Percentiles rank a stretch among this genome's conserved stretches.
phyloP scores from a whole-genome alignment of 2,797 vertebrate species.

The Orientallactaga sibirica region DNA sequence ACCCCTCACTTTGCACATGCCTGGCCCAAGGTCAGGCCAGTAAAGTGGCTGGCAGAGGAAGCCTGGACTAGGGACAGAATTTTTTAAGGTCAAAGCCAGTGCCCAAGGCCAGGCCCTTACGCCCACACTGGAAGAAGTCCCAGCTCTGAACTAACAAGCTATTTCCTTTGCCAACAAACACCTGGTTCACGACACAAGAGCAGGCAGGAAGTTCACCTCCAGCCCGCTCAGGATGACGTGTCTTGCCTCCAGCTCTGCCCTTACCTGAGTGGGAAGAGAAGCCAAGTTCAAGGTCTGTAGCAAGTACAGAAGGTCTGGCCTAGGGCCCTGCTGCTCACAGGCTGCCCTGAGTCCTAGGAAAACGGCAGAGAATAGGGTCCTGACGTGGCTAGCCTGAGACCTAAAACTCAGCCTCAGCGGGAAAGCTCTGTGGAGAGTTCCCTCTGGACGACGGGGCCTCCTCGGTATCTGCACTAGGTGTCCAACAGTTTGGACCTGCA shows the following conservation, averaged over 20 bases:
- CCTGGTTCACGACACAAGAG: neutral
- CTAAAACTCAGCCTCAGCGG: neutral
- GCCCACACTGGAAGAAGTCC: neutral
- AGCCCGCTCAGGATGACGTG: fast-evolving
- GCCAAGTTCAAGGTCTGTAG: neutral
- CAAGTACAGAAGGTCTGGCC: neutral
- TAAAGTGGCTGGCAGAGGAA: neutral
- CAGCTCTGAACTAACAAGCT: neutral
- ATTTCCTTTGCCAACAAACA: neutral
- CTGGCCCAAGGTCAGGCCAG: neutral
- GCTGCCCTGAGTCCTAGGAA: neutral
- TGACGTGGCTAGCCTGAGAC: neutral
- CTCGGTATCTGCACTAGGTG: fast-evolving
- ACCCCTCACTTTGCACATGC: neutral
- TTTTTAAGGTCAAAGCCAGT: constrained; percentile 7
- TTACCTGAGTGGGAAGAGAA: fast-evolving
- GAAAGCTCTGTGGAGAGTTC: neutral
- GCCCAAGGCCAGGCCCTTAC: neutral
- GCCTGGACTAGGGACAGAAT: neutral
- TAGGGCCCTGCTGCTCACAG: neutral
- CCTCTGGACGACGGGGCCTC: neutral
- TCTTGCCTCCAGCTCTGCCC: neutral
- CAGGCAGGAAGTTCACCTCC: neutral
- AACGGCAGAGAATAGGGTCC: fast-evolving
- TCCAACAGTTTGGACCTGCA: neutral